A percentile compares a stretch with the other conserved stretches of the same genome.
phyloP scores from a whole-genome alignment of 2,113 vertebrate species.

The Cinclus mexicanus region DNA sequence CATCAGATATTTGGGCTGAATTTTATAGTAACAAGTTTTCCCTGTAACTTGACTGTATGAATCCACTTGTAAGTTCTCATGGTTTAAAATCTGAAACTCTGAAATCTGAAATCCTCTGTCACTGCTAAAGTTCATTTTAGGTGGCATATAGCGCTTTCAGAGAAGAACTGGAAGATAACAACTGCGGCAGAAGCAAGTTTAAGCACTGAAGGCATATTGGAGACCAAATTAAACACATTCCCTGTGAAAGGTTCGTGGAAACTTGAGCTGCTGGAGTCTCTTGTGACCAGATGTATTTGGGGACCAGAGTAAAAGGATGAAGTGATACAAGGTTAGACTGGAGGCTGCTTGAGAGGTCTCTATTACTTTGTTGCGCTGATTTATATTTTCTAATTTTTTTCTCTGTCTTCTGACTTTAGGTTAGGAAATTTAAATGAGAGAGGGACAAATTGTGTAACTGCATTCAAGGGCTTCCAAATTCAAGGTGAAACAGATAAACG shows the following conservation, averaged over 20 bases:
- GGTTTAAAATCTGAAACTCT: not conserved
- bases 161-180: not conserved
- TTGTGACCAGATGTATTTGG: not conserved
- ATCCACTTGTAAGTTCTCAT: not conserved
- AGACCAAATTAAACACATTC: not conserved
- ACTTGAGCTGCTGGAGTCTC: not conserved
- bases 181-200: not conserved
- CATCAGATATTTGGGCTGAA: not conserved
- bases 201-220: not conserved
- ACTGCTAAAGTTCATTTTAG: not conserved
- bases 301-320: not conserved
- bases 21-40: not conserved
- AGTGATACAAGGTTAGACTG: not conserved
- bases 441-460: not conserved
- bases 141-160: not conserved
- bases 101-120: not conserved
- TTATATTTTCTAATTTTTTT: not conserved
- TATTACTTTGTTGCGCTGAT: not conserved
- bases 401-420: not conserved
- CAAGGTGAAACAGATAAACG: not conserved
- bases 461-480: not conserved
- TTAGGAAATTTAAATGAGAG: not conserved
- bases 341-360: not conserved
- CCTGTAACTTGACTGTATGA: not conserved
- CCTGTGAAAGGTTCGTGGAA: not conserved